Conservation (phyloP, 1,140 invertebrate genomes). For the Drosophila bocki region DNA sequence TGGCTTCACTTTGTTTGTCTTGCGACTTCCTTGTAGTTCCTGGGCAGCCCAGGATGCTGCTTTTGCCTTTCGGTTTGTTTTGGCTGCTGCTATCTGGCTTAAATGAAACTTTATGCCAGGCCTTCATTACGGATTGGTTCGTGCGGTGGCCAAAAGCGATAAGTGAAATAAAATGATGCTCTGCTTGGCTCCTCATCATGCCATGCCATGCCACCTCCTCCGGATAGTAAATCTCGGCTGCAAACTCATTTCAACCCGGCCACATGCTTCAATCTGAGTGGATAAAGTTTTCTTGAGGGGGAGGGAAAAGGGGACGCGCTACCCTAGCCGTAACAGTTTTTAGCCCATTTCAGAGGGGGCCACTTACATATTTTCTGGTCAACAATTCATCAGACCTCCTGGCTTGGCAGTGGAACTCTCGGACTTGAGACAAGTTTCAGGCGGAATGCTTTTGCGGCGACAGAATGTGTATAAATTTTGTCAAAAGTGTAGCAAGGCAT, state of each 20-base stretch:
- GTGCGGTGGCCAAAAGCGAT: slow-evolving; percentile 66
- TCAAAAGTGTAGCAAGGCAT: slow-evolving; percentile 78
- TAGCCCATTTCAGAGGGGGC: slow-evolving; percentile 34
- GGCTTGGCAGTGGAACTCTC: not conserved
- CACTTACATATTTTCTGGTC: slow-evolving; percentile 48
- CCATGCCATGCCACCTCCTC: not conserved
- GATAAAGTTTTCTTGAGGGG: slow-evolving; percentile 41
- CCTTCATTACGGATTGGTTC: slow-evolving; percentile 67
- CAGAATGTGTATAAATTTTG: slow-evolving; percentile 74
- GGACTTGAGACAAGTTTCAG: slow-evolving; percentile 13
- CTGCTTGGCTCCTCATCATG: slow-evolving; percentile 3
- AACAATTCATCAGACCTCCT: slow-evolving; percentile 43
- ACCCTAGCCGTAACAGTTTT: slow-evolving; percentile 14
- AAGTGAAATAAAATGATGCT: slow-evolving; percentile 74
- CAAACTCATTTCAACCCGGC: slow-evolving; percentile 35
- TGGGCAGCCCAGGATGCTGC: not conserved
- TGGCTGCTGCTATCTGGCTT: slow-evolving; percentile 28
- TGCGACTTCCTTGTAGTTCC: slow-evolving; percentile 13
- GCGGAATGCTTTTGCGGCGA: slow-evolving; percentile 53
- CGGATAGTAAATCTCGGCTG: slow-evolving; percentile 32
- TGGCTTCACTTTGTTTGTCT: slow-evolving; percentile 49
- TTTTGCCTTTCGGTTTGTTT: slow-evolving; percentile 27
- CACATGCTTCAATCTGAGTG: slow-evolving; percentile 37
- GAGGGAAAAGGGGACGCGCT: not conserved
- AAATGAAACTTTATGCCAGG: slow-evolving; percentile 76